A percentile compares a stretch with the other conserved stretches of the same genome.
Conservation (phyloP, 2,888 invertebrate species). For the Acronicta psi region DNA sequence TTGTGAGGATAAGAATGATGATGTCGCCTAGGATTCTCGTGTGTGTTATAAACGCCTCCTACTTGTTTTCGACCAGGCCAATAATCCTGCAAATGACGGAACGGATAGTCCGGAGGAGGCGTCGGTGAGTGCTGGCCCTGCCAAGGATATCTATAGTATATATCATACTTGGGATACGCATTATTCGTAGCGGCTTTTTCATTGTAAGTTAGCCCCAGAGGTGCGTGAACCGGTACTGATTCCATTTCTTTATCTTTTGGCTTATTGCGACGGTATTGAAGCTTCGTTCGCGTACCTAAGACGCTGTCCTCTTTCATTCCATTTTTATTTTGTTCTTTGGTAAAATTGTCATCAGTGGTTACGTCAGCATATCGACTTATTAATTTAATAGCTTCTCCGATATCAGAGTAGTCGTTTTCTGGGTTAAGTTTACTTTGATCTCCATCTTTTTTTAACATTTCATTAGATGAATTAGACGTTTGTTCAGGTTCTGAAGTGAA, state of each 20-base stretch:
- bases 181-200: constrained; percentile 51
- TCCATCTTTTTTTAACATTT: constrained; percentile 68
- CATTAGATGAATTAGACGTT: constrained; percentile 52
- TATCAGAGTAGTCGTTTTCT: constrained; percentile 84
- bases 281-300: constrained; percentile 83
- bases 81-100: constrained; percentile 83
- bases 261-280: constrained; percentile 81
- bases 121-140: constrained; percentile 77
- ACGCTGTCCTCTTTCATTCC: constrained; percentile 75
- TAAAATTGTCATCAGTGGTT: constrained; percentile 84
- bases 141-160: constrained; percentile 82
- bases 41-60: constrained; percentile 81
- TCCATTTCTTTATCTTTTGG: constrained; percentile 70
- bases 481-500: constrained; percentile 40
- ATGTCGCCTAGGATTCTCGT: constrained; percentile 83
- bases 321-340: constrained; percentile 78
- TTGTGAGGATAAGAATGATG: constrained; percentile 83
- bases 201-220: constrained; percentile 52
- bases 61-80: constrained; percentile 80
- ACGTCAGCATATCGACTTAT: constrained; percentile 87
- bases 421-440: constrained; percentile 81
- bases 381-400: constrained; percentile 85
- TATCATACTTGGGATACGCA: constrained; percentile 66
- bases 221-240: constrained; percentile 46
- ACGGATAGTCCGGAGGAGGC: constrained; percentile 82